A percentile compares a stretch with the other conserved stretches of the same genome.
phyloP scores from a whole-genome alignment of 2,888 invertebrate species.

The Meta bourneti region DNA sequence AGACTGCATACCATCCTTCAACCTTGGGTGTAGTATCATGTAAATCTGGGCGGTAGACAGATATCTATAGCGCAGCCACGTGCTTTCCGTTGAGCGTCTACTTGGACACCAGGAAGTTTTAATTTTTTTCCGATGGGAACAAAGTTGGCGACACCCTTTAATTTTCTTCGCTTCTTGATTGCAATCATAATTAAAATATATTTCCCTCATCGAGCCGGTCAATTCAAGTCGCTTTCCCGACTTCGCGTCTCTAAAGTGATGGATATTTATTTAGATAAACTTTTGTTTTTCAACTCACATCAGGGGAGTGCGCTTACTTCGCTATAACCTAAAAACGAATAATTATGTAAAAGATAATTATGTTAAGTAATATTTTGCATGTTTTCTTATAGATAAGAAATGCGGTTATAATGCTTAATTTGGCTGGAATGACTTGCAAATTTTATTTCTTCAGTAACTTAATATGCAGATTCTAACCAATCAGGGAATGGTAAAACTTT shows the following conservation, averaged over 20 bases:
- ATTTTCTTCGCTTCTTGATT: background rate
- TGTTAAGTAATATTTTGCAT: background rate
- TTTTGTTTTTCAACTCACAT: background rate
- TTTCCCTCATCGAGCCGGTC: too few relatives aligned
- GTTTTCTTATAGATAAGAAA: background rate
- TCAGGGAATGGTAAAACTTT: too few relatives aligned
- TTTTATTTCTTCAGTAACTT: too few relatives aligned
- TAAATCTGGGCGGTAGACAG: conserved; percentile 9
- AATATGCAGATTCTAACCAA: too few relatives aligned
- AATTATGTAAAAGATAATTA: background rate
- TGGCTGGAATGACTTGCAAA: background rate
- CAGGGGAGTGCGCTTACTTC: background rate
- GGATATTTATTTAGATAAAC: background rate
- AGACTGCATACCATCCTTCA: conserved; percentile 7
- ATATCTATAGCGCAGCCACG: background rate
- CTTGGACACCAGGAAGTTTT: background rate
- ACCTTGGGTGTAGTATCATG: conserved; percentile 22
- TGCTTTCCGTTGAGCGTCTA: background rate
- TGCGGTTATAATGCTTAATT: background rate
- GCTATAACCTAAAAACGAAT: background rate
- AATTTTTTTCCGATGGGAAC: conserved; percentile 6
- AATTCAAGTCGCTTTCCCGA: too few relatives aligned
- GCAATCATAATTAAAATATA: background rate
- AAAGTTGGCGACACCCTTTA: background rate
- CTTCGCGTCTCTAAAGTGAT: background rate